A percentile compares a stretch with the other conserved stretches of the same genome.
phyloP scores from a whole-genome alignment of 2,113 vertebrate genomes.

The Holacanthus passer region DNA sequence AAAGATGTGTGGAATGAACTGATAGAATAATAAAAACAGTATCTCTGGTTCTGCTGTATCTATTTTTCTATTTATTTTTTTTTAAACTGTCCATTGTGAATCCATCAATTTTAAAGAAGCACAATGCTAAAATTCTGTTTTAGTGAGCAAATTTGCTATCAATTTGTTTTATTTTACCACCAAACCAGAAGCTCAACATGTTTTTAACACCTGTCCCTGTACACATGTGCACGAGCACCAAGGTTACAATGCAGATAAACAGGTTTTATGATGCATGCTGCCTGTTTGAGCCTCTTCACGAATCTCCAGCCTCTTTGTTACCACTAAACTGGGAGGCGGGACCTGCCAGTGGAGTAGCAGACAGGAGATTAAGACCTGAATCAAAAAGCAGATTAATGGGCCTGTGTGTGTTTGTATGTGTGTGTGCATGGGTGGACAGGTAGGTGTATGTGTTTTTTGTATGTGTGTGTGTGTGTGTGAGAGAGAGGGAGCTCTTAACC shows the following conservation, averaged over 20 bases:
- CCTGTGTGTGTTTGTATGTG: conserved; percentile 24
- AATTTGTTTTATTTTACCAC: not conserved
- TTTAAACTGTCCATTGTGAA: not conserved
- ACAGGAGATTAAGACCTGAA: conserved; percentile 79
- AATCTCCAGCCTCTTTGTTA: conserved; percentile 73
- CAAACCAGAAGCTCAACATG: not conserved
- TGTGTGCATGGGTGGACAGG: conserved; percentile 1
- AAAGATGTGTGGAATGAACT: not conserved
- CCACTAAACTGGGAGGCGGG: conserved; percentile 74
- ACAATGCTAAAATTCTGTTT: not conserved
- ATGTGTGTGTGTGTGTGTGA: not conserved
- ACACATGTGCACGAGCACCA: conserved; percentile 8
- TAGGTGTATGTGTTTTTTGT: not conserved
- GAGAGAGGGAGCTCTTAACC: no score
- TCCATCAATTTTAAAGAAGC: not conserved
- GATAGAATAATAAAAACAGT: not conserved
- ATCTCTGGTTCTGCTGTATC: not conserved
- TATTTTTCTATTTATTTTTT: not conserved
- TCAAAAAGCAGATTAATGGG: conserved; percentile 76
- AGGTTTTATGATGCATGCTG: conserved; percentile 62
- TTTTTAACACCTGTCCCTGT: conserved; percentile 10
- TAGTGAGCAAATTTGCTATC: not conserved
- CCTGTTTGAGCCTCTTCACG: conserved; percentile 60
- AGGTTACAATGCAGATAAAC: conserved; percentile 62
- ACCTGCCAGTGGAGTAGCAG: conserved; percentile 70